Evolutionary conservation across 2,113 vertebrate species (phyloP).

Genomic region (Cynocephalus volans): DNA sequence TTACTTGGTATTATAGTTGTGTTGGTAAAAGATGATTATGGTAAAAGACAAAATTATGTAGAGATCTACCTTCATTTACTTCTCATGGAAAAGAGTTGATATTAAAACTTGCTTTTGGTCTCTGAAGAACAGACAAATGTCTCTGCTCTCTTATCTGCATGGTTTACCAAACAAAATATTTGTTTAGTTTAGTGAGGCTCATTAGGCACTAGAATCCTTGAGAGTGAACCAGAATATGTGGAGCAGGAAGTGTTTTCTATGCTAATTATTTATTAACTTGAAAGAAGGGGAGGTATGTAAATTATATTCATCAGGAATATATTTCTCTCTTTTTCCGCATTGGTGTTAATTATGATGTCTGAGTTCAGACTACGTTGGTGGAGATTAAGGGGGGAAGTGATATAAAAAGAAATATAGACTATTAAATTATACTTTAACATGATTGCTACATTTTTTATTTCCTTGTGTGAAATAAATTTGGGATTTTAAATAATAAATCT

Average conservation of each 20-base stretch:
- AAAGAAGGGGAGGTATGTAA: constrained; percentile 39
- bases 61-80: constrained; percentile 33
- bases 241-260: not conserved
- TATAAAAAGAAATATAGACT: constrained; percentile 55
- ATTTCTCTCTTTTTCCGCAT: constrained; percentile 45
- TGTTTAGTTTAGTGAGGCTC: constrained; percentile 11
- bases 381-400: not conserved
- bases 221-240: constrained; percentile 31
- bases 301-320: constrained; percentile 36
- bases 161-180: constrained; percentile 47
- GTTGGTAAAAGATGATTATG: constrained; percentile 27
- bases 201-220: not conserved
- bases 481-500: constrained; percentile 42
- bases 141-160: not conserved
- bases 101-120: constrained; percentile 41
- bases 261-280: constrained; percentile 27
- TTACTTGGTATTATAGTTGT: constrained; percentile 46
- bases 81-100: constrained; percentile 2
- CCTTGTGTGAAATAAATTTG: constrained; percentile 51
- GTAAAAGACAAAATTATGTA: not conserved
- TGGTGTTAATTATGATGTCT: constrained; percentile 18
- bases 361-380: not conserved
- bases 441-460: constrained; percentile 55
- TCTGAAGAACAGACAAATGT: constrained; percentile 45
- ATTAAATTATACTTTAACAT: constrained; percentile 61